Conservation (phyloP, 2,797 vertebrate genomes). For the Macrochelys suwanniensis region DNA sequence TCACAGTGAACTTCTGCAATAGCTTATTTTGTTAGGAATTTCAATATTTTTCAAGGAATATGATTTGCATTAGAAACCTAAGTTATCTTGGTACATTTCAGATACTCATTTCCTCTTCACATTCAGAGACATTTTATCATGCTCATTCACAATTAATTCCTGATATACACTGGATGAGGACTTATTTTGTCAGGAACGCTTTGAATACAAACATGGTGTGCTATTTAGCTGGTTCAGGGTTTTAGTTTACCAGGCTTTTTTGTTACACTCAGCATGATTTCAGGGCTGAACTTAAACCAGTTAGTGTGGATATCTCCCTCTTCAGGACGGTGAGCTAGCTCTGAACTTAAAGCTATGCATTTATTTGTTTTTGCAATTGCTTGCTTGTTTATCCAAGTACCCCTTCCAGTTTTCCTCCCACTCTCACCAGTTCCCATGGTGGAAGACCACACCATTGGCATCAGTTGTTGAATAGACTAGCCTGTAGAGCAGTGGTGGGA, state of each 20-base stretch:
- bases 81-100: not conserved
- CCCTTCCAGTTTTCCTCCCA: not conserved
- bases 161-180: not conserved
- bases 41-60: not conserved
- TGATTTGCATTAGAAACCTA: not conserved
- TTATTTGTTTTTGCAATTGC: not conserved
- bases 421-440: not conserved
- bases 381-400: fast-evolving
- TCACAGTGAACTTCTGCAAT: not conserved
- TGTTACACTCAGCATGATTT: not conserved
- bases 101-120: not conserved
- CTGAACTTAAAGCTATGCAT: not conserved
- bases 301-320: not conserved
- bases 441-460: too few relatives aligned
- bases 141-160: not conserved
- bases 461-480: not conserved
- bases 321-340: not conserved
- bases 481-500: not conserved
- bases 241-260: not conserved
- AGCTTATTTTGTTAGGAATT: not conserved
- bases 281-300: not conserved
- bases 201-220: not conserved
- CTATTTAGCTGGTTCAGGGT: not conserved
- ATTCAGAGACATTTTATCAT: not conserved
- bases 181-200: not conserved